Percentiles rank a stretch among this genome's conserved stretches.
phyloP scores from a whole-genome alignment of 2,797 vertebrate genomes.

The Pristis pectinata region DNA sequence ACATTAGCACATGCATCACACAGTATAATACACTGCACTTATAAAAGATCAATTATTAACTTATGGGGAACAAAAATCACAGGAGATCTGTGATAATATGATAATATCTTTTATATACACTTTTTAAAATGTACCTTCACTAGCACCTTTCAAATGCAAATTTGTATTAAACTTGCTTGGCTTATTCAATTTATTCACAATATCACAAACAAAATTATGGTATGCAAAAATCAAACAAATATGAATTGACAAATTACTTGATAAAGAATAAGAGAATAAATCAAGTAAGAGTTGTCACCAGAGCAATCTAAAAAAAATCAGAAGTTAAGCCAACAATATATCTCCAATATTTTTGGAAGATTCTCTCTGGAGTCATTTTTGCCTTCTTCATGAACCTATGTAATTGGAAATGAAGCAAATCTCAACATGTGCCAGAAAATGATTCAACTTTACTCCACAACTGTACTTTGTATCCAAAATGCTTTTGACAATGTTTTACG shows the following conservation, averaged over 20 bases:
- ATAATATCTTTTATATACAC: not conserved
- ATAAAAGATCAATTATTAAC: not conserved
- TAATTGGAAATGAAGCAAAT: not conserved
- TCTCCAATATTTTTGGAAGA: not conserved
- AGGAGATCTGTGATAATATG: not conserved
- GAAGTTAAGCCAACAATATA: not conserved
- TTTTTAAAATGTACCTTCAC: not conserved
- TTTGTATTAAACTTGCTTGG: not conserved
- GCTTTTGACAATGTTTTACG: not conserved
- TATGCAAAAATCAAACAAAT: not conserved
- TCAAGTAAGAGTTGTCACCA: not conserved
- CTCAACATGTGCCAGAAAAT: not conserved
- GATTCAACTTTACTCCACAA: not conserved
- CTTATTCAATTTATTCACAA: not conserved
- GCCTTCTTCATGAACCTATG: not conserved
- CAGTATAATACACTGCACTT: not conserved
- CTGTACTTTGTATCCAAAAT: not conserved
- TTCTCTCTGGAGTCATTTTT: not conserved
- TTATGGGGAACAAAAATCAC: not conserved
- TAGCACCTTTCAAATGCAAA: not conserved
- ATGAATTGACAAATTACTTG: not conserved
- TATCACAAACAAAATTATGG: not conserved
- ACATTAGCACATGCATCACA: not conserved
- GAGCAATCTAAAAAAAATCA: not conserved
- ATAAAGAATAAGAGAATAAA: not conserved